phyloP scores from a whole-genome alignment of 2,113 vertebrate species.

The Drymodes brunneopygia region DNA sequence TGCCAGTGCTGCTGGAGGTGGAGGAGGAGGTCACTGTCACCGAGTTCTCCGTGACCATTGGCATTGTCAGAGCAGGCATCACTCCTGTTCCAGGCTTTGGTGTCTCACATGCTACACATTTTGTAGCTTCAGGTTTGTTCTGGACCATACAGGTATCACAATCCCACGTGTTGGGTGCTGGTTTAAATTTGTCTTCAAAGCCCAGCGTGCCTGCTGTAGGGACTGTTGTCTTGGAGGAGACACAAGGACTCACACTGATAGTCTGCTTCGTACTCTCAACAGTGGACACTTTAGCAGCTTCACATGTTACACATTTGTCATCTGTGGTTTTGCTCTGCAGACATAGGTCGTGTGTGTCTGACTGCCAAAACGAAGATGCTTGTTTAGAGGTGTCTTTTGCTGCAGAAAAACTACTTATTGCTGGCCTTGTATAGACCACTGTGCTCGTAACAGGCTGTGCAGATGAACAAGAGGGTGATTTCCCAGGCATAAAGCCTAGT shows the following conservation, averaged over 20 bases:
- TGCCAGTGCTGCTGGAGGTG: conserved; percentile 63
- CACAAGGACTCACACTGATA: conserved; percentile 30
- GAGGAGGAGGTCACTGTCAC: conserved; percentile 56
- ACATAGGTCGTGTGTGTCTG: conserved; percentile 75
- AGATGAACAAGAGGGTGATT: conserved; percentile 63
- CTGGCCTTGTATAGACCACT: conserved; percentile 66
- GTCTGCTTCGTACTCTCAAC: conserved; percentile 60
- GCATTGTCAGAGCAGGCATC: conserved; percentile 80
- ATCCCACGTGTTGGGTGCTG: conserved; percentile 84
- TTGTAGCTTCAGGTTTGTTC: conserved; percentile 89
- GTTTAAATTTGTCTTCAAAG: conserved; percentile 83
- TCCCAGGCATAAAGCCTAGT: conserved; percentile 76
- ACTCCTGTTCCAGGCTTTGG: conserved; percentile 92
- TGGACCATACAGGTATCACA: conserved; percentile 95
- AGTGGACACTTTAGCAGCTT: conserved; percentile 66
- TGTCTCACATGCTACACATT: conserved; percentile 93
- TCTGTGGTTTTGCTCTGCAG: conserved; percentile 81
- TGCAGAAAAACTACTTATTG: conserved; percentile 73
- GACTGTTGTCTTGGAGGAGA: conserved; percentile 45
- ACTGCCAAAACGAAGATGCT: conserved; percentile 77
- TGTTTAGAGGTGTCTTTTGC: conserved; percentile 76
- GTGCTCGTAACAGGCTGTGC: conserved; percentile 63
- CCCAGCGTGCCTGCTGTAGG: conserved; percentile 55
- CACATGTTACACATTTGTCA: conserved; percentile 82
- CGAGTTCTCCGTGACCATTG: conserved; percentile 69